phyloP scores from a whole-genome alignment of 2,888 invertebrate species.

The Tipula confusa region DNA sequence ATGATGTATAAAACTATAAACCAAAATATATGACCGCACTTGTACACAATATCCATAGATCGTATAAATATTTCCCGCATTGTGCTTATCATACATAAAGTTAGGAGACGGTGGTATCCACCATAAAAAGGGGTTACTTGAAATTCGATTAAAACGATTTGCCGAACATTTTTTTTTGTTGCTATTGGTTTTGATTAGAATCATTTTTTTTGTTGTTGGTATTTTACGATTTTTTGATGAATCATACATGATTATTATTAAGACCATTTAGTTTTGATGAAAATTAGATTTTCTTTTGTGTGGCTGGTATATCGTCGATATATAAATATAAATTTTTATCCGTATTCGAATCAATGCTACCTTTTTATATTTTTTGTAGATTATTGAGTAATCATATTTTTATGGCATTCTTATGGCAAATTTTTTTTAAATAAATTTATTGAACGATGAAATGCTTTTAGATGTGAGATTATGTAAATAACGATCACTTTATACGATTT shows the following conservation, averaged over 20 bases:
- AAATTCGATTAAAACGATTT: slow-evolving; percentile 31
- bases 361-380: background rate
- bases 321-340: background rate
- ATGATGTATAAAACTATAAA: background rate
- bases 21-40: background rate
- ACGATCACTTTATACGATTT: background rate
- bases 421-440: background rate
- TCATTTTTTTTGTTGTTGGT: slow-evolving; percentile 4
- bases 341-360: background rate
- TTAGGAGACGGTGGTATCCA: no score
- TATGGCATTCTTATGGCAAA: background rate
- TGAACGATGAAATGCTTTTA: background rate
- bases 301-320: background rate
- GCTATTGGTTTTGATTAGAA: background rate
- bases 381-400: slow-evolving; percentile 7
- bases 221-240: slow-evolving; percentile 28
- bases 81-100: background rate
- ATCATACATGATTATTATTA: slow-evolving; percentile 7
- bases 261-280: slow-evolving; percentile 25
- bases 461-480: background rate
- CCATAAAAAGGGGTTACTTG: background rate
- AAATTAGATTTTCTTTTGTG: slow-evolving; percentile 20
- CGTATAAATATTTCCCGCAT: background rate
- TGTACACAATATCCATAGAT: background rate
- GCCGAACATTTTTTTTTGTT: slow-evolving; percentile 28